Evolutionary conservation across 92 coral and sea anemone species (phyloP).

Genomic region (Bergia sp.): DNA sequence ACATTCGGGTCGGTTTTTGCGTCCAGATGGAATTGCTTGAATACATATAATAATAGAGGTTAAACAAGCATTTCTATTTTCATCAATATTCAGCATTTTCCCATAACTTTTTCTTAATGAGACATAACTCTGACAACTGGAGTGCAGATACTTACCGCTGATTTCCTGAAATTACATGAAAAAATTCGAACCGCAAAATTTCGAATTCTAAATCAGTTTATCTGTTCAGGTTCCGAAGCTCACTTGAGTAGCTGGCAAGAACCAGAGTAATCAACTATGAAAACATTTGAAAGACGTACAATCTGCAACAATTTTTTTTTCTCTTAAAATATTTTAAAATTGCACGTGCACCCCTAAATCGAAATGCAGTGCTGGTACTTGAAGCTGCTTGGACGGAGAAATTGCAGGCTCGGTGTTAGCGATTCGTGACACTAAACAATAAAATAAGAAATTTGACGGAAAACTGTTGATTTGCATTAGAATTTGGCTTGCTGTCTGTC

Average conservation of each 20-base stretch:
- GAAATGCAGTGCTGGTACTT: background rate
- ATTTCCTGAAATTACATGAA: no score
- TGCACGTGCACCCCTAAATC: background rate
- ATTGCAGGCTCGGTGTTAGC: background rate
- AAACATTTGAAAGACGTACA: no score
- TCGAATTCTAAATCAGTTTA: background rate
- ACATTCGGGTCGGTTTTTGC: background rate
- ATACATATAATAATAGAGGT: background rate
- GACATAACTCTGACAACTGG: background rate
- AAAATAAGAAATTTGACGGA: background rate
- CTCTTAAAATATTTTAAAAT: no score
- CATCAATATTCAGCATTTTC: background rate
- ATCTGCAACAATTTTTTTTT: no score
- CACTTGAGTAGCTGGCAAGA: no score
- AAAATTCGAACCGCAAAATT: background rate
- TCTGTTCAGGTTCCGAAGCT: background rate
- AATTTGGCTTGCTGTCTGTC: background rate
- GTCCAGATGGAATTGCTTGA: background rate
- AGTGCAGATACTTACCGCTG: background rate
- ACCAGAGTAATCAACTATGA: no score
- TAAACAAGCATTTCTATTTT: background rate
- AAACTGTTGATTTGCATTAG: background rate
- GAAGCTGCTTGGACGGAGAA: background rate
- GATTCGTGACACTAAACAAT: background rate
- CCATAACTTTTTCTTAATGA: background rate